A percentile compares a stretch with the other conserved stretches of the same genome.
Evolutionary conservation across 2,113 vertebrate genomes (phyloP).

Genomic region (Aphelocoma coerulescens): DNA sequence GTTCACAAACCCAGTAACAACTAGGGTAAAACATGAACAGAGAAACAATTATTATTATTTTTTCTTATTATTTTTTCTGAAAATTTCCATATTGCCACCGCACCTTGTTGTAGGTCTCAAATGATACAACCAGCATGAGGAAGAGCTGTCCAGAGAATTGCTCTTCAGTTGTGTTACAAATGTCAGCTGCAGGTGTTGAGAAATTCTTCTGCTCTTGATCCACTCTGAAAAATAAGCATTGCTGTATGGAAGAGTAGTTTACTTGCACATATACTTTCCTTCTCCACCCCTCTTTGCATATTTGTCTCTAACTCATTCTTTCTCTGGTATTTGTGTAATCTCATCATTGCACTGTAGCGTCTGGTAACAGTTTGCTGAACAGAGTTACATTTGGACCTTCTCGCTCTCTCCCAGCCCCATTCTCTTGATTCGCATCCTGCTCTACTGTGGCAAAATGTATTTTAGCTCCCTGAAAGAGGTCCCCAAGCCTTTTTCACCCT

Average conservation of each 20-base stretch:
- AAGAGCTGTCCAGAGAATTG: slow-evolving; percentile 4
- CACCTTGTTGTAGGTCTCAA: not conserved
- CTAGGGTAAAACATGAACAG: not conserved
- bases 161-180: not conserved
- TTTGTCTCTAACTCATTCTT: slow-evolving; percentile 5
- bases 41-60: not conserved
- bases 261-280: slow-evolving; percentile 36
- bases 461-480: slow-evolving; percentile 22
- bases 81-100: not conserved
- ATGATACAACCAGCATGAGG: not conserved
- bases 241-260: not conserved
- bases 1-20: not conserved
- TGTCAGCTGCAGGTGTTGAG: not conserved
- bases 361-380: slow-evolving; percentile 41
- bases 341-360: slow-evolving; percentile 34
- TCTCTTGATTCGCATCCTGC: not conserved
- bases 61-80: not conserved
- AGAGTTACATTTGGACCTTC: slow-evolving; percentile 3
- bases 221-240: not conserved
- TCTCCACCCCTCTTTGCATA: not conserved
- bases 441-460: slow-evolving; percentile 10
- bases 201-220: slow-evolving; percentile 1
- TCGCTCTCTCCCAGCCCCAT: not conserved
- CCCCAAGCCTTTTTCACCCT: not conserved
- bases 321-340: slow-evolving; percentile 11